Percentiles rank a stretch among this genome's conserved stretches.
Evolutionary conservation across 2,888 invertebrate species (phyloP).

Genomic region (Pseudanteris insignis): DNA sequence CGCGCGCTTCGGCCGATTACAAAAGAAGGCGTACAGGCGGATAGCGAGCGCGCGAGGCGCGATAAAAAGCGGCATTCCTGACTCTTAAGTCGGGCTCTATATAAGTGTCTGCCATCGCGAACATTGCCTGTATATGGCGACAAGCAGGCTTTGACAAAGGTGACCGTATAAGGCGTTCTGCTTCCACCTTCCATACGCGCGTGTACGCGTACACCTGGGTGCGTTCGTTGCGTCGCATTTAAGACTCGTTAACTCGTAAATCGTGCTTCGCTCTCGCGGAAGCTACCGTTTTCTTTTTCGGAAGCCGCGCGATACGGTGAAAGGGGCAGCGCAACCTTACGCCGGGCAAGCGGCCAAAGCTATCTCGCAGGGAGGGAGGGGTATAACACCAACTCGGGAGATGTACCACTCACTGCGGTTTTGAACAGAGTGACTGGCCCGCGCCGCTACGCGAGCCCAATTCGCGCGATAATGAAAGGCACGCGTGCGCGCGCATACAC

Average conservation of each 20-base stretch:
- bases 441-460: conserved; percentile 16
- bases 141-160: conserved; percentile 65
- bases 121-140: conserved; percentile 66
- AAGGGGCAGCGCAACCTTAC: too few relatives aligned
- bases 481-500: conserved; percentile 20
- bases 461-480: conserved; percentile 37
- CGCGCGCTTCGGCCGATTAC: conserved; percentile 49
- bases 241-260: conserved; percentile 51
- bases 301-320: conserved; percentile 20
- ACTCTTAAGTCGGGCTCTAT: conserved; percentile 63
- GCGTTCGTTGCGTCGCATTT: conserved; percentile 50
- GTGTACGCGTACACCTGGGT: conserved; percentile 48
- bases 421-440: conserved; percentile 17
- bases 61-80: conserved; percentile 63
- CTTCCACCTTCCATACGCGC: conserved; percentile 62
- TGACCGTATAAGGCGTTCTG: conserved; percentile 64
- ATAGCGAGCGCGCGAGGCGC: conserved; percentile 55
- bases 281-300: conserved; percentile 44
- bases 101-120: conserved; percentile 65
- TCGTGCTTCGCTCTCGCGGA: conserved; percentile 48
- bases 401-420: conserved; percentile 13
- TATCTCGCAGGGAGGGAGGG: too few relatives aligned
- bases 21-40: conserved; percentile 47
- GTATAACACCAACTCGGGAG: too few relatives aligned
- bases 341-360: too few relatives aligned